Evolutionary conservation across 2,888 invertebrate genomes (phyloP).

Genomic region (Cheilosia scutellata): DNA sequence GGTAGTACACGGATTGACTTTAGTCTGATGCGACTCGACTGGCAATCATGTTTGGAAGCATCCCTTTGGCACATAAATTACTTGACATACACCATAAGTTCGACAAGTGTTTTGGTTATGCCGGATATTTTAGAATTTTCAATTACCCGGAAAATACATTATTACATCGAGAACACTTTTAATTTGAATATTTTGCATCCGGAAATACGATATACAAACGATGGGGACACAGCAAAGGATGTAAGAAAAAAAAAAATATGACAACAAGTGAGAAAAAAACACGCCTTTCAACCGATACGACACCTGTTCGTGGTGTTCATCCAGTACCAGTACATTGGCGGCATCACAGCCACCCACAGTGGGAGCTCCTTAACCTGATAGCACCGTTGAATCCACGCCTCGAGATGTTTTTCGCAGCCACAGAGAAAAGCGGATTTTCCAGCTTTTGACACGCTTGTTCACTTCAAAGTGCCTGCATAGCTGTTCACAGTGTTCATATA

Average conservation of each 20-base stretch:
- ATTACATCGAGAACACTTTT: slow-evolving; percentile 66
- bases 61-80: slow-evolving; percentile 45
- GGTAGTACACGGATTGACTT: background rate
- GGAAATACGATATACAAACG: slow-evolving; percentile 34
- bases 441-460: slow-evolving; percentile 69
- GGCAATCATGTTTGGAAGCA: background rate
- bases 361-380: slow-evolving; percentile 53
- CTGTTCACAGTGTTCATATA: slow-evolving; percentile 21
- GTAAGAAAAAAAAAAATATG: slow-evolving; percentile 22
- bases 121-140: slow-evolving; percentile 65
- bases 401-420: slow-evolving; percentile 44
- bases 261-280: background rate
- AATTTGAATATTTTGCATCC: slow-evolving; percentile 65
- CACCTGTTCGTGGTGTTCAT: slow-evolving; percentile 40
- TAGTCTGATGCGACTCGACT: background rate
- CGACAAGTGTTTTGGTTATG: slow-evolving; percentile 41
- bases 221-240: background rate
- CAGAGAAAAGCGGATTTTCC: slow-evolving; percentile 49
- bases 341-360: slow-evolving; percentile 6
- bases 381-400: slow-evolving; percentile 44
- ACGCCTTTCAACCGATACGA: slow-evolving; percentile 44
- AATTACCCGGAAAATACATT: slow-evolving; percentile 68
- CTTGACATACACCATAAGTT: slow-evolving; percentile 45
- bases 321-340: background rate
- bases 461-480: slow-evolving; percentile 50